Conservation (phyloP, 2,113 vertebrate species). For the Nymphicus hollandicus region DNA sequence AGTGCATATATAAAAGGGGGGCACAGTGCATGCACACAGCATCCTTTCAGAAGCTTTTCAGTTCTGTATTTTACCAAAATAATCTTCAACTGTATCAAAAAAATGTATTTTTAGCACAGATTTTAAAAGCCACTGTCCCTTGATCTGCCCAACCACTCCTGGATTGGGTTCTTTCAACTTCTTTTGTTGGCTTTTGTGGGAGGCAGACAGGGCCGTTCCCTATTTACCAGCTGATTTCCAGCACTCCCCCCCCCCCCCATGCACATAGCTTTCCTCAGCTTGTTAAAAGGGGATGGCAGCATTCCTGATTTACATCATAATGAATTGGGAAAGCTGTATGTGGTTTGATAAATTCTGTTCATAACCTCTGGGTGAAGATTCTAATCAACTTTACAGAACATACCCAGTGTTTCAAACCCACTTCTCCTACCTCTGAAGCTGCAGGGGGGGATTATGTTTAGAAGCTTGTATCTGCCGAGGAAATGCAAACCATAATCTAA, state of each 20-base stretch:
- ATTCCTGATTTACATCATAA: neutral
- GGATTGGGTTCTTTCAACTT: neutral
- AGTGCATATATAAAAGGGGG: neutral
- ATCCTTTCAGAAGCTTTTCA: neutral
- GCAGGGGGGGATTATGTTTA: neutral
- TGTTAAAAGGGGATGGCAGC: neutral
- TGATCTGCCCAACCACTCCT: neutral
- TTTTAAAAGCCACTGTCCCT: neutral
- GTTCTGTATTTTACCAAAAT: neutral
- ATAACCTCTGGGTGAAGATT: neutral
- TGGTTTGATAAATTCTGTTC: neutral
- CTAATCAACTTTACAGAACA: neutral
- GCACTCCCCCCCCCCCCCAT: too few relatives aligned
- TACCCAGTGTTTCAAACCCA: neutral
- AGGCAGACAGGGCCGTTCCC: neutral
- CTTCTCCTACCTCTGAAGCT: neutral
- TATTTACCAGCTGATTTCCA: neutral
- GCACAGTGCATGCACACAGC: rapidly evolving
- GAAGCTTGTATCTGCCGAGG: neutral
- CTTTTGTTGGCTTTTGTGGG: neutral
- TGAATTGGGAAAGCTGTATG: neutral
- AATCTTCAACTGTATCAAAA: neutral
- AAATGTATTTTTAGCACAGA: neutral
- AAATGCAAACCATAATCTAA: neutral
- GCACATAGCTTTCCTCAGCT: neutral